A percentile compares a stretch with the other conserved stretches of the same genome.
phyloP scores from a whole-genome alignment of 2,888 invertebrate species.

The Stenodera caucasica region DNA sequence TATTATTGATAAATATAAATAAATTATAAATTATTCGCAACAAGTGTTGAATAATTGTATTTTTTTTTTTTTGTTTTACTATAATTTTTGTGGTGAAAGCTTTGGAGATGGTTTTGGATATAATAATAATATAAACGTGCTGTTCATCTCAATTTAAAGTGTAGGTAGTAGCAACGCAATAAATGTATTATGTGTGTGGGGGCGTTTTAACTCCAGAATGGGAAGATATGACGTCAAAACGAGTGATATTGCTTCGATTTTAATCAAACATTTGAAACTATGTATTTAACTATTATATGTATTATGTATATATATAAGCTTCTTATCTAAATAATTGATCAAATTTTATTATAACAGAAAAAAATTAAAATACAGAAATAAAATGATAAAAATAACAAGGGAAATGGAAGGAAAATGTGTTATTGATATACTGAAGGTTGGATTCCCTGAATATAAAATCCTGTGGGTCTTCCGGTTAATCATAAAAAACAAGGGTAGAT shows the following conservation, averaged over 20 bases:
- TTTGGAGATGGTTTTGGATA: background rate
- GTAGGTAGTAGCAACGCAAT: background rate
- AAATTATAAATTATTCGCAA: background rate
- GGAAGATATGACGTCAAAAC: background rate
- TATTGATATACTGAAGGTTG: no score
- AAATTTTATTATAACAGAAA: no score
- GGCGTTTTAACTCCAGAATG: slow-evolving; percentile 9
- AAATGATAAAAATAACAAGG: no score
- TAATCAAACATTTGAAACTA: background rate
- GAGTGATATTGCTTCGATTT: background rate
- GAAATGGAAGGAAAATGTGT: no score
- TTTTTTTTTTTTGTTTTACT: background rate
- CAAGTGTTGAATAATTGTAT: background rate
- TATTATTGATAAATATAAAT: background rate
- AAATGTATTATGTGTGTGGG: background rate
- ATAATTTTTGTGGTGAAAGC: background rate
- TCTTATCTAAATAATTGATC: no score
- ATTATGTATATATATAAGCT: no score
- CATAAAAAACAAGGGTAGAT: slow-evolving; percentile 16
- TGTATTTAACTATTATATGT: background rate
- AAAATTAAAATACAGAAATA: no score
- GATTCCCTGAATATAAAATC: no score
- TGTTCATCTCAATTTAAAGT: background rate
- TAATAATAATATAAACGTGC: background rate
- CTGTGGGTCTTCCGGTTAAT: slow-evolving; percentile 30